Evolutionary conservation across 2,797 vertebrate species (phyloP), one percentile per base, ranked within the genome.

Genomic region (Oreochromis grahami): DNA sequence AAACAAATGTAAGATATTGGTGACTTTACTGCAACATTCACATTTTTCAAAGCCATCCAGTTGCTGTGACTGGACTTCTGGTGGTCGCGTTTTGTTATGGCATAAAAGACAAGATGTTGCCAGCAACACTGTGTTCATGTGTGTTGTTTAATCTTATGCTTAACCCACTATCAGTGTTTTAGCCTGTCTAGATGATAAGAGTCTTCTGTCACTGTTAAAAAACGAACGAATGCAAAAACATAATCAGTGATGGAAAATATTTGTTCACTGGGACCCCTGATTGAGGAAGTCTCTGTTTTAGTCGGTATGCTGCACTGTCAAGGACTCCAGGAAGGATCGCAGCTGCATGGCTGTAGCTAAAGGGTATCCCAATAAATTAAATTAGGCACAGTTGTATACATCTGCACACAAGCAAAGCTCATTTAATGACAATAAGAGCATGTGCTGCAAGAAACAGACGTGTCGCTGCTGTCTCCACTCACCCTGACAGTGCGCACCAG

Each of bases 401-500:
- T 82, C 19, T 50, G 3, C 8, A 41, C 8, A 58, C 29, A 56
- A 24, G 32, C 26, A 38, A 6, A 50, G 17, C 51, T 72, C 6
- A 53, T 32, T 72, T 24, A 68, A 70, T 26, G 2, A 68, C 56
- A 65, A 63, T 34, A 76, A n/a, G 29, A 79, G 8, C 24, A 24
- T 72, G 26, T 78, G 76, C n/a, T 74, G 8, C 68, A 36, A 10
- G 14, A 32, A 10, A 79, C 77, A 86, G 82, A 76, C 1, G 17
- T 60, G 34, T 65, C 19, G 58, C 17, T 5, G 76, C 55, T 41
- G 45, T 81, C 55, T 80, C 32, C 8, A 53, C 90, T 95, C 89
- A 97, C 96, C 93, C 90, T 94, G 84, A 95, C 77, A n/a, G 95
- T 96, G 80, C 95, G 93, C 79, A 91, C 88, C 87, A 97, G 94